Conservation (phyloP, 1,140 invertebrate genomes). For the Medauroidea extradentata region DNA sequence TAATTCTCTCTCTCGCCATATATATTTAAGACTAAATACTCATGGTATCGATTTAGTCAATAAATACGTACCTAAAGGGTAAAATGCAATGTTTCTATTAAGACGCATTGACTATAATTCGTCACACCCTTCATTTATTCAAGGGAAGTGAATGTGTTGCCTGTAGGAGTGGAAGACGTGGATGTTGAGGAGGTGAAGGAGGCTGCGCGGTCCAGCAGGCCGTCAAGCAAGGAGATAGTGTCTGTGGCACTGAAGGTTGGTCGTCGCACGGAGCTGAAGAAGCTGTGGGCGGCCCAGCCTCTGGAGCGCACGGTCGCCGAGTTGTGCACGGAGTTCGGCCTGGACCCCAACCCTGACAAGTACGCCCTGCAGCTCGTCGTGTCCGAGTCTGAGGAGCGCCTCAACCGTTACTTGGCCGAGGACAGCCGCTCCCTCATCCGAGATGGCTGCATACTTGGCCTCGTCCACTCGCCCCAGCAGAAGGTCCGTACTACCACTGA, state of each 20-base stretch:
- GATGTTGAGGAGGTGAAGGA: no score
- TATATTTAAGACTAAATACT: no score
- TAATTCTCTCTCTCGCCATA: no score
- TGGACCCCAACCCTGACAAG: neutral
- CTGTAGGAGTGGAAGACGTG: no score
- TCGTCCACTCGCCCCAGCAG: neutral
- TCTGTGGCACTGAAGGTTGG: slow-evolving; percentile 1
- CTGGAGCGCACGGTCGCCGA: neutral
- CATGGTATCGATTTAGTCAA: no score
- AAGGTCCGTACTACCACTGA: neutral
- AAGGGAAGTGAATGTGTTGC: no score
- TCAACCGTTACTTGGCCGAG: neutral
- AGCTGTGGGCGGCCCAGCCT: neutral
- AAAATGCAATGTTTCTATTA: no score
- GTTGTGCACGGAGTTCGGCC: neutral
- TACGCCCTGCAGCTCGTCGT: neutral
- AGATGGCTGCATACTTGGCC: neutral
- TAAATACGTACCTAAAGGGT: no score
- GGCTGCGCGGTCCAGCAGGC: no score
- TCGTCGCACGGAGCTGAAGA: neutral
- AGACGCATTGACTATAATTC: no score
- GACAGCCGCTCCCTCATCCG: neutral
- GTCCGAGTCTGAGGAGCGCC: neutral
- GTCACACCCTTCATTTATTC: no score
- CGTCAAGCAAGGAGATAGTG: neutral